These are phyloP conservation scores for Takifugu flavidus DNA, from an alignment of 2,113 vertebrate genomes.

Conservation along the genomic window DNA sequence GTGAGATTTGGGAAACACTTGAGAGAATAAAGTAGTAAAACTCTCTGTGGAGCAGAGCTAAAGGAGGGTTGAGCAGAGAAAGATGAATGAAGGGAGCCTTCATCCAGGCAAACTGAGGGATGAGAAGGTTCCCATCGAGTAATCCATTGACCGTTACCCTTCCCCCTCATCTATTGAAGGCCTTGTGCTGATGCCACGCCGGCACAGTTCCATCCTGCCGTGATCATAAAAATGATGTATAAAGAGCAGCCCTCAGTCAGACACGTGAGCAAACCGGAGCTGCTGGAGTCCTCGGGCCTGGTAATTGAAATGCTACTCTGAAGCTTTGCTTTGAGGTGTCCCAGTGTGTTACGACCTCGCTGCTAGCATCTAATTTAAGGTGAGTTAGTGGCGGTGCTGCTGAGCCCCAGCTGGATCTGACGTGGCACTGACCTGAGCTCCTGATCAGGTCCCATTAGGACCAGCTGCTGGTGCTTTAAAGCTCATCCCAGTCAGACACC, in stretches of 20 bases:
- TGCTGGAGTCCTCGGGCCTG: conserved; percentile 12
- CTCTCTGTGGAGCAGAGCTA: too few species aligned
- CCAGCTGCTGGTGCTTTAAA: conserved; percentile 27
- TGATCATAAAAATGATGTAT: too few species aligned
- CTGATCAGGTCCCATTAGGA: conserved; percentile 73
- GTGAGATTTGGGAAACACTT: too few species aligned
- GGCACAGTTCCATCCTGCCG: too few species aligned
- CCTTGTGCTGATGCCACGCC: too few species aligned
- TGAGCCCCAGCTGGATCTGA: conserved; percentile 61
- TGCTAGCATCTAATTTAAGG: conserved; percentile 63
- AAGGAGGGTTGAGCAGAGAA: too few species aligned
- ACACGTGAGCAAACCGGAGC: background rate
- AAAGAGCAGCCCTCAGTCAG: too few species aligned
- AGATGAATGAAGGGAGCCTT: conserved; percentile 22
- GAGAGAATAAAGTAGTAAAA: too few species aligned
- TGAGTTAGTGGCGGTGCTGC: conserved; percentile 63
- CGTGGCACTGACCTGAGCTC: conserved; percentile 72
- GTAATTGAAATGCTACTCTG: conserved; percentile 70
- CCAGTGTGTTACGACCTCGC: conserved; percentile 51
- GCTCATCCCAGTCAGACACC: conserved; percentile 36
- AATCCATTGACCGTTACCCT: too few species aligned
- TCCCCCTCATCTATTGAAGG: too few species aligned
- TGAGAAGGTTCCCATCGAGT: too few species aligned
- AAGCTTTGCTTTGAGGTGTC: conserved; percentile 73
- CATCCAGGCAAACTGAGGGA: conserved; percentile 37